These are phyloP conservation scores for Trissoscelio sp. DNA, from an alignment of 2,888 invertebrate species.

Conservation along the genomic window DNA sequence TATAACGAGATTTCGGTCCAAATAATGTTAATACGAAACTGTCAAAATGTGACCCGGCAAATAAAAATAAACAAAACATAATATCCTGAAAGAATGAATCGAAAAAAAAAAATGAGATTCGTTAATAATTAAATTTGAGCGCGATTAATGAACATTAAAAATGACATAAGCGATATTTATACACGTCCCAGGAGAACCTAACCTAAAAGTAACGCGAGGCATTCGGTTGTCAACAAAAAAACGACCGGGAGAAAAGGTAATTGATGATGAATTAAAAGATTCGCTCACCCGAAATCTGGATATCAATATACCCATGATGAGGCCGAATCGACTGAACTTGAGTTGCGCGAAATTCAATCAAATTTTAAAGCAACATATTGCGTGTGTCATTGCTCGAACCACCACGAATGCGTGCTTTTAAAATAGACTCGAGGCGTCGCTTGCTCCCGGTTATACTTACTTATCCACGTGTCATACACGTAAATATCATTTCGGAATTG, in stretches of 20 bases:
- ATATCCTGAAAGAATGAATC: too few relatives aligned
- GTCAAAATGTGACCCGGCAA: background rate
- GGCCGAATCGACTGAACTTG: slow-evolving; percentile 4
- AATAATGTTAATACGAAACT: background rate
- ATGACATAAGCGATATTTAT: slow-evolving; percentile 66
- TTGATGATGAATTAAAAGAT: background rate
- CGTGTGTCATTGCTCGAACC: slow-evolving; percentile 53
- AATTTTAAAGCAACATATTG: slow-evolving; percentile 65
- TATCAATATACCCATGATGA: slow-evolving; percentile 62
- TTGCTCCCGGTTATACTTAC: slow-evolving; percentile 36
- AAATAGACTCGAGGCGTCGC: slow-evolving; percentile 51
- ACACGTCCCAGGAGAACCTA: slow-evolving; percentile 38
- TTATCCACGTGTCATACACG: slow-evolving; percentile 32
- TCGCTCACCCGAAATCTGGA: slow-evolving; percentile 64
- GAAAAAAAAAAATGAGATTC: too few relatives aligned
- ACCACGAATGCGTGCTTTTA: slow-evolving; percentile 53
- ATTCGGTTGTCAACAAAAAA: background rate
- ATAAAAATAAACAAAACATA: too few relatives aligned
- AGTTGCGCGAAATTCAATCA: slow-evolving; percentile 17
- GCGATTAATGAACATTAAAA: slow-evolving; percentile 13
- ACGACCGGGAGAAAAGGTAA: background rate
- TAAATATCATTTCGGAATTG: slow-evolving; percentile 1
- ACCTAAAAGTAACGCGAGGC: slow-evolving; percentile 35
- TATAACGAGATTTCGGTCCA: background rate
- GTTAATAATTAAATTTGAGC: background rate